Conservation (phyloP, 2,888 invertebrate species). For the Drosophila mulleri region DNA sequence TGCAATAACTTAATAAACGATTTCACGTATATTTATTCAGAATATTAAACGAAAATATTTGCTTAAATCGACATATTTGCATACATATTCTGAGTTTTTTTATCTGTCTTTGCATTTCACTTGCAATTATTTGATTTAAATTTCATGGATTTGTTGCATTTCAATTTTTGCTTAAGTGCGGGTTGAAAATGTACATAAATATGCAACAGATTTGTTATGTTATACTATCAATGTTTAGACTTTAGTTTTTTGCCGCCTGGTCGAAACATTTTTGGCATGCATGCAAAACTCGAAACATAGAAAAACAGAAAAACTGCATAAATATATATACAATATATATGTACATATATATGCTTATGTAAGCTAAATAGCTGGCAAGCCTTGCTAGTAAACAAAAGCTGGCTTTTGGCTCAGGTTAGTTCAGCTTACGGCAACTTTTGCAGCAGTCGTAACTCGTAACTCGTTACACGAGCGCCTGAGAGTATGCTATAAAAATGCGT, state of each 20-base stretch:
- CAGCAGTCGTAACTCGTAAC: not conserved
- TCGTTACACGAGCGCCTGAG: not conserved
- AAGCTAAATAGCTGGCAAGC: conserved; percentile 2
- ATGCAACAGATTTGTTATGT: not conserved
- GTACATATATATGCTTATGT: not conserved
- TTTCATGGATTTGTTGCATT: conserved; percentile 3
- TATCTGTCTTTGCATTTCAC: not conserved
- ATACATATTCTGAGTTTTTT: not conserved
- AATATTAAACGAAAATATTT: not conserved
- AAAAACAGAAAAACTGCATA: not conserved
- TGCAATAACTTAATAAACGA: not conserved
- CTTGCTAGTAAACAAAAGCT: not conserved
- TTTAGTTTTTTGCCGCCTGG: not conserved
- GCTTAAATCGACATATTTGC: not conserved
- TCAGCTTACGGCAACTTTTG: not conserved
- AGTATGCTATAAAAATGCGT: conserved; percentile 7
- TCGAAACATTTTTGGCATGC: conserved; percentile 15
- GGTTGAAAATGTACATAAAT: not conserved
- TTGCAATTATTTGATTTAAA: conserved; percentile 1
- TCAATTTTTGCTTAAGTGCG: not conserved
- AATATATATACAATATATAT: conserved; percentile 9
- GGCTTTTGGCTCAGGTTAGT: not conserved
- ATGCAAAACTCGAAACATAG: conserved; percentile 49
- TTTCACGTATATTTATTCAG: not conserved
- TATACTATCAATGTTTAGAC: conserved; percentile 33